phyloP scores from a whole-genome alignment of 2,113 vertebrate genomes.

The Halcyon malimbica region DNA sequence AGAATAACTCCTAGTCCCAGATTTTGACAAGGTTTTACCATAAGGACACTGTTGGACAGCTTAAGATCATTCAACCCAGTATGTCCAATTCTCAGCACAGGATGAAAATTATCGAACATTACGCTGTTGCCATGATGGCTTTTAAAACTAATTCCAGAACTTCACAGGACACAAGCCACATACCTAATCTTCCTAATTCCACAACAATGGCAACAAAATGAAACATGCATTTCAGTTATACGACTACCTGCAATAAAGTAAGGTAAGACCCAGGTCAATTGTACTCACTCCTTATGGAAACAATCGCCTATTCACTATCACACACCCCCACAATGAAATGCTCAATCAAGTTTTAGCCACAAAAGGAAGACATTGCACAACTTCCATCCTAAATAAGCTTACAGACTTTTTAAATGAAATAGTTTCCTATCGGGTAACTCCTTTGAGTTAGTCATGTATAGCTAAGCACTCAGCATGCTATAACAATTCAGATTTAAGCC shows the following conservation, averaged over 20 bases:
- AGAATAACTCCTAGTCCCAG: not conserved
- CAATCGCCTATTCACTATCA: not conserved
- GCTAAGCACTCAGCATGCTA: not conserved
- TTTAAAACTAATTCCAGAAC: not conserved
- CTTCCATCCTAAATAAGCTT: not conserved
- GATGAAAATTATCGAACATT: not conserved
- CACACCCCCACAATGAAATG: not conserved
- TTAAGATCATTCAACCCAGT: not conserved
- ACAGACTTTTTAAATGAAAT: not conserved
- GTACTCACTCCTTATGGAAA: not conserved
- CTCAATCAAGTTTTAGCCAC: not conserved
- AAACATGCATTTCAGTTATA: not conserved
- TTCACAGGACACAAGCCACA: not conserved
- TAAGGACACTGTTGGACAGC: not conserved
- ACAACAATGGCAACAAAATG: not conserved
- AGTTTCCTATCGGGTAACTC: not conserved
- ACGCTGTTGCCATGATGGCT: not conserved
- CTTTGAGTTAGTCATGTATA: not conserved
- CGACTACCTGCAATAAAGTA: not conserved
- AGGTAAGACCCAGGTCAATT: not conserved
- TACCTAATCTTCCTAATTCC: not conserved
- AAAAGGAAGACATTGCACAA: not conserved
- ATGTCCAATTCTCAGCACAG: not conserved
- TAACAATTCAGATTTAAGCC: not conserved
- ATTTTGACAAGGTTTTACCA: not conserved